Evolutionary conservation across 2,113 vertebrate species (phyloP).

Genomic region (Ovibos moschatus): DNA sequence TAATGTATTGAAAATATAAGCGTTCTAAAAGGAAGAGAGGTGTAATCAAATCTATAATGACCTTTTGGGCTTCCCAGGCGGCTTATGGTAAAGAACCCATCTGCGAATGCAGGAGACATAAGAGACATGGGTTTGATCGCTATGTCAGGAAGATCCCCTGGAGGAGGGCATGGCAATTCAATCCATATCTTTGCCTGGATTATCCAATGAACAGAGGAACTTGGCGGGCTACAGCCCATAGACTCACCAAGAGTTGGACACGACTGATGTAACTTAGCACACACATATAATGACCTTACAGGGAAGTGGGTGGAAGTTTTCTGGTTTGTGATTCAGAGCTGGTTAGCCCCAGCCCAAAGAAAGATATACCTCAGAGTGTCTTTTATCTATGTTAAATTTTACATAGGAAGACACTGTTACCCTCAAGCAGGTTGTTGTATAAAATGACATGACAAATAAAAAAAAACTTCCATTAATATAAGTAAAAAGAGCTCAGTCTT

Average conservation of each 20-base stretch:
- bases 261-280: neutral
- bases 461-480: neutral
- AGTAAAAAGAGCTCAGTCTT: neutral
- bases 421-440: neutral
- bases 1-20: neutral
- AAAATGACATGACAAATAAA: neutral
- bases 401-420: neutral
- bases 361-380: neutral
- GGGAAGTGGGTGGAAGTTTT: neutral
- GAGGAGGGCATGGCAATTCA: neutral
- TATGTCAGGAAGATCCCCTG: neutral
- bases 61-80: neutral
- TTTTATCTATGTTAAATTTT: neutral
- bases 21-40: neutral
- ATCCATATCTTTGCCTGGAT: neutral
- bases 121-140: neutral
- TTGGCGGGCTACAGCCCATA: neutral
- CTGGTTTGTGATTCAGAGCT: neutral
- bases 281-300: neutral
- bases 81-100: neutral
- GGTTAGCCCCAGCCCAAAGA: neutral
- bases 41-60: neutral
- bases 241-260: neutral
- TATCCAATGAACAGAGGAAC: neutral
- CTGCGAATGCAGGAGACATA: neutral